phyloP scores from a whole-genome alignment of 2,113 vertebrate genomes.

The Epinephelus lanceolatus region DNA sequence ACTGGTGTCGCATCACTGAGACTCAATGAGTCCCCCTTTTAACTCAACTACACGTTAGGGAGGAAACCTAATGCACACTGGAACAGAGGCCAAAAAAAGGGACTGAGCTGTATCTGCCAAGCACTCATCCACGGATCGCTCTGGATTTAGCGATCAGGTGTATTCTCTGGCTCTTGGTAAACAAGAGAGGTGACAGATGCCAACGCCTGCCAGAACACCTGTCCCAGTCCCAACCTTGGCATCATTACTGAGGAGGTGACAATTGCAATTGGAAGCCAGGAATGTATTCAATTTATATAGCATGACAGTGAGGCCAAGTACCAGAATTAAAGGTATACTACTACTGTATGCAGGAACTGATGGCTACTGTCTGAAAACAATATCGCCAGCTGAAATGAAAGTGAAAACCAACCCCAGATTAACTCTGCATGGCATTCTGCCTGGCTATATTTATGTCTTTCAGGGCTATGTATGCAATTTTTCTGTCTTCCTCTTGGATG shows the following conservation, averaged over 20 bases:
- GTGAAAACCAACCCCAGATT: too few species aligned
- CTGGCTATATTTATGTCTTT: too few species aligned
- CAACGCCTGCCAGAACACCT: constrained; percentile 31
- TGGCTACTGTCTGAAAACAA: too few species aligned
- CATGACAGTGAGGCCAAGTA: not conserved
- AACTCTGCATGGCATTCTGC: too few species aligned
- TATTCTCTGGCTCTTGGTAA: constrained; percentile 39
- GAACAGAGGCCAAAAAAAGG: constrained; percentile 8
- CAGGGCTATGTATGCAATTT: too few species aligned
- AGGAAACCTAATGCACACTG: not conserved
- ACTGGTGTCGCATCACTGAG: constrained; percentile 13
- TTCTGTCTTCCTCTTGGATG: too few species aligned
- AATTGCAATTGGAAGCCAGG: not conserved
- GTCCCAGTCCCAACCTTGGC: constrained; percentile 6
- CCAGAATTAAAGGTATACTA: not conserved
- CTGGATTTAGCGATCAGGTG: constrained; percentile 34
- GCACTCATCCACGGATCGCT: constrained; percentile 2
- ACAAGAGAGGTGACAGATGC: constrained; percentile 39
- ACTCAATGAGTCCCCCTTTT: constrained; percentile 11
- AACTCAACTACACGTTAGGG: constrained; percentile 24
- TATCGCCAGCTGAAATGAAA: too few species aligned
- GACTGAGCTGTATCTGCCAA: constrained; percentile 22
- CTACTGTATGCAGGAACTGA: too few species aligned
- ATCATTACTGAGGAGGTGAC: constrained; percentile 30
- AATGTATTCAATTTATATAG: constrained; percentile 14